Percentiles rank a stretch among this genome's conserved stretches.
phyloP scores from a whole-genome alignment of 2,113 vertebrate species.

The Columba livia region DNA sequence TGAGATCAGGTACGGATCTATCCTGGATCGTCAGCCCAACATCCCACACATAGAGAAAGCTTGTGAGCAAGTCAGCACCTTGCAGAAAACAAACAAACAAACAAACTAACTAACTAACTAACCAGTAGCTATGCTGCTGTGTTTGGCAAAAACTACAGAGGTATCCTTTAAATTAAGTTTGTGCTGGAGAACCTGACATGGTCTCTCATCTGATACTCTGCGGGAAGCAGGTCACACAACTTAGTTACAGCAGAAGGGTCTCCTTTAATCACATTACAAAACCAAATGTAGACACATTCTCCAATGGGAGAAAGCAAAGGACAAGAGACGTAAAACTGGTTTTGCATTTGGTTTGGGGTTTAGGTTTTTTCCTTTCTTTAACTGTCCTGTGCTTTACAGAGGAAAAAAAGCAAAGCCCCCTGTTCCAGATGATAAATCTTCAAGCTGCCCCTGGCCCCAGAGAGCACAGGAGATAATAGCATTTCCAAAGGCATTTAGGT shows the following conservation, averaged over 20 bases:
- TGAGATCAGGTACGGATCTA: neutral
- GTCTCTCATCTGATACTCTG: neutral
- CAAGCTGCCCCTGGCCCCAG: neutral
- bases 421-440: constrained; percentile 50
- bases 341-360: neutral
- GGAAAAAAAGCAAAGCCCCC: constrained; percentile 38
- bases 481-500: constrained; percentile 61
- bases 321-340: neutral
- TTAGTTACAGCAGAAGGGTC: neutral
- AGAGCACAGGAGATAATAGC: constrained; percentile 49
- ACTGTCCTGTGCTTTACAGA: neutral
- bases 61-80: neutral
- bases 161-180: neutral
- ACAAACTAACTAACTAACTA: neutral
- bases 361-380: constrained; percentile 24
- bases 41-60: neutral
- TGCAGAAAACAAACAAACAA: neutral
- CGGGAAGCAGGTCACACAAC: neutral
- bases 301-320: neutral
- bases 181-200: neutral
- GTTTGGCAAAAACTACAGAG: neutral
- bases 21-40: neutral
- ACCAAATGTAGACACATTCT: neutral
- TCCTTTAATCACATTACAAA: neutral
- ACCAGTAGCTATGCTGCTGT: neutral